Percentiles rank a stretch among this genome's conserved stretches.
phyloP scores from a whole-genome alignment of 2,888 invertebrate genomes.

The Melieria omissa region DNA sequence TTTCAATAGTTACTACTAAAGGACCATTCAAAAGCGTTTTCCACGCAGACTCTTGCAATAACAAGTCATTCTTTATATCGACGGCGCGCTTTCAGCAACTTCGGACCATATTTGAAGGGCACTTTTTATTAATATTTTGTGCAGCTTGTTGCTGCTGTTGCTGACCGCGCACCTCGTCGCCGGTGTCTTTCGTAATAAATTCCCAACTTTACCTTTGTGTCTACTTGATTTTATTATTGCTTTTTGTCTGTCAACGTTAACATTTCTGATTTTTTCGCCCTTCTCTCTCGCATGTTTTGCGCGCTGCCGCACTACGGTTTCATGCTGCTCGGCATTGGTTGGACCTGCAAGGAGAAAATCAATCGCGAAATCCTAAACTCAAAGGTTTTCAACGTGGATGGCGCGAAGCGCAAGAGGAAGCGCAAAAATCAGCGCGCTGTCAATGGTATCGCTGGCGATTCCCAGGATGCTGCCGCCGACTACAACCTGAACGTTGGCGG shows the following conservation, averaged over 20 bases:
- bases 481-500: slow-evolving; percentile 12
- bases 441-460: slow-evolving; percentile 45
- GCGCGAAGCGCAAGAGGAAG: slow-evolving; percentile 57
- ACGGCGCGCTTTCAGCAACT: too few species aligned
- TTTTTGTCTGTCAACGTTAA: slow-evolving; percentile 13
- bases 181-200: slow-evolving; percentile 24
- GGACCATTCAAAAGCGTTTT: too few species aligned
- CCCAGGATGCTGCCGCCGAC: slow-evolving; percentile 38
- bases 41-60: too few species aligned
- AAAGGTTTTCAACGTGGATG: slow-evolving; percentile 63
- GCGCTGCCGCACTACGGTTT: neutral
- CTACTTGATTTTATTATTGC: slow-evolving; percentile 24
- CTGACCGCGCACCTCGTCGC: neutral
- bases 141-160: too few species aligned
- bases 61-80: too few species aligned
- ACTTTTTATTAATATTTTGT: too few species aligned
- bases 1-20: too few species aligned
- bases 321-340: slow-evolving; percentile 12
- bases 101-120: too few species aligned
- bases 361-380: slow-evolving; percentile 66
- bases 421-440: slow-evolving; percentile 64
- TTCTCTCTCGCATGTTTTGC: slow-evolving; percentile 13
- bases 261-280: slow-evolving; percentile 1
- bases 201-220: slow-evolving; percentile 26
- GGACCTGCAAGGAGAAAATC: slow-evolving; percentile 63